A percentile compares a stretch with the other conserved stretches of the same genome.
Conservation (phyloP, 1,140 invertebrate genomes). For the Tetraneura akinire region DNA sequence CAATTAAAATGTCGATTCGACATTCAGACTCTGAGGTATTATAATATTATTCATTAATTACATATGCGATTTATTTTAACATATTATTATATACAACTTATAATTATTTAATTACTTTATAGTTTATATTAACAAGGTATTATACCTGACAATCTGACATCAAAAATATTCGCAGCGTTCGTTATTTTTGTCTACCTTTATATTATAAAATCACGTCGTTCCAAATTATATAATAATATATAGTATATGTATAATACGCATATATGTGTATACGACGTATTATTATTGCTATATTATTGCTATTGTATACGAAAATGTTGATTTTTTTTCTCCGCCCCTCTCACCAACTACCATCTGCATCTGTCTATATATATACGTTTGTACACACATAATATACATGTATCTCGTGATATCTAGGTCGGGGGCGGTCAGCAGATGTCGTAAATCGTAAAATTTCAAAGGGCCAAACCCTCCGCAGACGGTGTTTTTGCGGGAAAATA, state of each 20-base stretch:
- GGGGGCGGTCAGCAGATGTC: conserved; percentile 50
- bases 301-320: conserved; percentile 38
- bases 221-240: not conserved
- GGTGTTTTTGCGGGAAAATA: conserved; percentile 45
- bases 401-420: conserved; percentile 40
- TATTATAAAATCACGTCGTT: conserved; percentile 21
- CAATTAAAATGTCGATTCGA: too few relatives aligned
- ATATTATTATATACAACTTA: too few relatives aligned
- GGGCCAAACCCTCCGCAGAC: not conserved
- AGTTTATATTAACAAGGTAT: too few relatives aligned
- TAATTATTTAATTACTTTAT: too few relatives aligned
- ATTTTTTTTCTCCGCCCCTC: conserved; percentile 25
- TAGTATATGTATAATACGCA: too few relatives aligned
- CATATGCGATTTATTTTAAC: too few relatives aligned
- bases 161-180: too few relatives aligned
- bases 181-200: not conserved
- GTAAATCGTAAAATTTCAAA: conserved; percentile 42
- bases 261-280: too few relatives aligned
- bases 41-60: too few relatives aligned
- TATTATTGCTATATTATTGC: conserved; percentile 25
- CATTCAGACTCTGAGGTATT: too few relatives aligned
- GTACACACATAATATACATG: too few relatives aligned
- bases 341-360: conserved; percentile 43
- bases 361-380: not conserved
- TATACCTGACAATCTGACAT: too few relatives aligned